phyloP scores from a whole-genome alignment of 2,888 invertebrate species.

The Scotopteryx bipunctaria region DNA sequence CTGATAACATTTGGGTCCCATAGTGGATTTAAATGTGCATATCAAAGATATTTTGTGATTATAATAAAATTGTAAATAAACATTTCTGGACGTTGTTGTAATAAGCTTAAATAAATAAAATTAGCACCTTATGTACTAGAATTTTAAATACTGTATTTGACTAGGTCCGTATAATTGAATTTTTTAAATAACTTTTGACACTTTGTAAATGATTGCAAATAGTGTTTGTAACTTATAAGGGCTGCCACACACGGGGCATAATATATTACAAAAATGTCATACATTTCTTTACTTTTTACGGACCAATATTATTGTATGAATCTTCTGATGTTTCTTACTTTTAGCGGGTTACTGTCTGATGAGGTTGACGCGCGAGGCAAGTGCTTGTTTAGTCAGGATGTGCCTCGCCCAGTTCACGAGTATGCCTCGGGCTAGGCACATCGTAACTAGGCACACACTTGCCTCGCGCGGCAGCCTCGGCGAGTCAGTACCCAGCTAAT shows the following conservation, averaged over 20 bases:
- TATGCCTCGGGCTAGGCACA: no score
- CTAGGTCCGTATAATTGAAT: constrained; percentile 28
- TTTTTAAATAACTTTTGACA: constrained; percentile 25
- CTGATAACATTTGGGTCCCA: constrained; percentile 33
- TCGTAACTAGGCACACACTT: no score
- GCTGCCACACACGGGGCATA: background rate
- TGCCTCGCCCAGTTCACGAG: no score
- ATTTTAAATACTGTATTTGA: constrained; percentile 24
- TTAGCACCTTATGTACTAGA: constrained; percentile 31
- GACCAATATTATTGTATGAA: no score
- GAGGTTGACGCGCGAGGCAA: no score
- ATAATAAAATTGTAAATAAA: constrained; percentile 49
- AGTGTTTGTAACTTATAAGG: no score
- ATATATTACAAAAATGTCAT: background rate
- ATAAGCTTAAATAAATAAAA: constrained; percentile 23
- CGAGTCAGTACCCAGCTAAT: no score
- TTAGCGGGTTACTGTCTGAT: no score
- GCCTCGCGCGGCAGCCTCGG: no score
- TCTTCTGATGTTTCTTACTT: no score
- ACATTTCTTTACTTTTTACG: no score
- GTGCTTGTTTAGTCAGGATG: no score
- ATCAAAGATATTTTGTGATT: constrained; percentile 35
- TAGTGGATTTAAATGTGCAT: constrained; percentile 39
- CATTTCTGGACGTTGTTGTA: constrained; percentile 47
- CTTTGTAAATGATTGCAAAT: constrained; percentile 9